Evolutionary conservation across 2,797 vertebrate species (phyloP).

Genomic region (Sebastes hubbsi): DNA sequence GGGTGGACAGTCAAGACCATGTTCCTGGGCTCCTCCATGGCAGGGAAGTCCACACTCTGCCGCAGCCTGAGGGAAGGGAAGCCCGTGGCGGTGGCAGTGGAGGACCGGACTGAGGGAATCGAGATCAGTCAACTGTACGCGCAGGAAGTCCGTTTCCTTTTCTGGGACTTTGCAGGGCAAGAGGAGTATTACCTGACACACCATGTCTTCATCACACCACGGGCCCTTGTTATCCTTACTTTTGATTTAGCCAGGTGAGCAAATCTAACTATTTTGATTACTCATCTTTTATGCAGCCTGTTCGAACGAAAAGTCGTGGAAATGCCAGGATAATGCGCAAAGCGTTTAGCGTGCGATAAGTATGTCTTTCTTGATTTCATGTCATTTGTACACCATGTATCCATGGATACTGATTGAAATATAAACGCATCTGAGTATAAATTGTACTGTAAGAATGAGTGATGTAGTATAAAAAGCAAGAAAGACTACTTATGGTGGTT

Average conservation of each 20-base stretch:
- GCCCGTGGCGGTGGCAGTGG: conserved; percentile 58
- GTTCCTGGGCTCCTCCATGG: conserved; percentile 83
- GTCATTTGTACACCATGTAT: too few relatives aligned
- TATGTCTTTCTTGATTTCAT: too few relatives aligned
- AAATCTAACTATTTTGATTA: not conserved
- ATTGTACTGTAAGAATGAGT: too few relatives aligned
- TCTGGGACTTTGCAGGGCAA: conserved; percentile 87
- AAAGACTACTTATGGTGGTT: too few relatives aligned
- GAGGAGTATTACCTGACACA: conserved; percentile 85
- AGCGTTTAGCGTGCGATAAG: too few relatives aligned
- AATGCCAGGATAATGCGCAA: too few relatives aligned
- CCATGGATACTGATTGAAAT: too few relatives aligned
- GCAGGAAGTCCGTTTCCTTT: conserved; percentile 76
- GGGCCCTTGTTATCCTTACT: conserved; percentile 80
- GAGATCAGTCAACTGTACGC: conserved; percentile 79
- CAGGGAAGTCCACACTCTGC: conserved; percentile 83
- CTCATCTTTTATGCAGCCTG: not conserved
- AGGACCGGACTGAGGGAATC: conserved; percentile 78
- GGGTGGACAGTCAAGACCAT: conserved; percentile 81
- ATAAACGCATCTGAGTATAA: too few relatives aligned
- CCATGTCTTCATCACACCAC: conserved; percentile 83
- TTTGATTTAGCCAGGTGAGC: conserved; percentile 78
- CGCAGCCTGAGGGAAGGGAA: conserved; percentile 71
- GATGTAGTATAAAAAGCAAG: too few relatives aligned
- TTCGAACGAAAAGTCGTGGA: too few relatives aligned